phyloP scores from a whole-genome alignment of 1,140 invertebrate species.

The Mya arenaria region DNA sequence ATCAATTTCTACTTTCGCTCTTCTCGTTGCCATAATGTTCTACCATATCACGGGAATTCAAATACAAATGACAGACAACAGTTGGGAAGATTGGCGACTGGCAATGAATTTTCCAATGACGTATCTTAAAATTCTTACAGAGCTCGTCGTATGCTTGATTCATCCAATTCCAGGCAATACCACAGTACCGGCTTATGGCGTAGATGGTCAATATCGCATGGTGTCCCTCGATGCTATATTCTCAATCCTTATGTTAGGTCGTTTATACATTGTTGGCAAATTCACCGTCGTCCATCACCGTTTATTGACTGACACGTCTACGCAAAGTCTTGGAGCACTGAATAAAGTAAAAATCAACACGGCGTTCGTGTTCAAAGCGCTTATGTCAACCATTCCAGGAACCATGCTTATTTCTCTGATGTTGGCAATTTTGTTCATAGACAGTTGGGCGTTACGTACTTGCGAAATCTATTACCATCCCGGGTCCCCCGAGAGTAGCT shows the following conservation, averaged over 20 bases:
- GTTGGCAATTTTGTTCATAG: constrained; percentile 72
- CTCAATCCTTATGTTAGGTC: constrained; percentile 78
- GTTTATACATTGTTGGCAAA: constrained; percentile 77
- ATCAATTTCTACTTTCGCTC: constrained; percentile 82
- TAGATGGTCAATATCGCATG: constrained; percentile 44
- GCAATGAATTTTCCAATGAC: constrained; percentile 66
- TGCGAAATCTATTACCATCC: constrained; percentile 76
- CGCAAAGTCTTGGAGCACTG: constrained; percentile 79
- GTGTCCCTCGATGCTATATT: constrained; percentile 77
- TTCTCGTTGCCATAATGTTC: constrained; percentile 69
- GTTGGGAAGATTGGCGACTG: constrained; percentile 74
- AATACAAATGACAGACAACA: constrained; percentile 74
- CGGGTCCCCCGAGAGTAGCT: constrained; percentile 56
- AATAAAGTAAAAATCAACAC: constrained; percentile 80
- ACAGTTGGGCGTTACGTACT: constrained; percentile 77
- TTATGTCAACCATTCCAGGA: constrained; percentile 79
- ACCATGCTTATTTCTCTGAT: constrained; percentile 76
- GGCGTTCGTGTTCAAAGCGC: constrained; percentile 80
- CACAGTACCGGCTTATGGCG: constrained; percentile 50
- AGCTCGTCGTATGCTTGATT: constrained; percentile 71
- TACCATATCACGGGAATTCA: constrained; percentile 75
- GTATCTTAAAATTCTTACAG: constrained; percentile 67
- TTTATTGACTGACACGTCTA: constrained; percentile 77
- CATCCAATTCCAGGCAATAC: constrained; percentile 76
- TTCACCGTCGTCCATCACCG: constrained; percentile 79